These are phyloP conservation scores for Thecophora atra DNA, from an alignment of 2,888 invertebrate genomes.

Conservation along the genomic window DNA sequence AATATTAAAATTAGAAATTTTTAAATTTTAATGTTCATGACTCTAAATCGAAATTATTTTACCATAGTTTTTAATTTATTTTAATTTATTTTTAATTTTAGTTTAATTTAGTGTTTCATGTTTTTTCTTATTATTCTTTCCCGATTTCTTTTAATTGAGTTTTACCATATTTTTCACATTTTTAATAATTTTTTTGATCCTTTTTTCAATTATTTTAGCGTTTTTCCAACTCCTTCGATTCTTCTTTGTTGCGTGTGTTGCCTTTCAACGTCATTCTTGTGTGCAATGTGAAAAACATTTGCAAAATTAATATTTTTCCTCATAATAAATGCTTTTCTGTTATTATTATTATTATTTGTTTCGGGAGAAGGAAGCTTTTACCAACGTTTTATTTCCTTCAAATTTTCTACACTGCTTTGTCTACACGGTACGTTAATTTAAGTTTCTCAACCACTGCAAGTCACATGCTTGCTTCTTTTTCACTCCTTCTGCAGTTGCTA, in stretches of 20 bases:
- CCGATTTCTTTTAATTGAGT: slow-evolving; percentile 12
- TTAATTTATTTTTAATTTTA: neutral
- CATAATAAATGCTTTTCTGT: neutral
- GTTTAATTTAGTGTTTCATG: neutral
- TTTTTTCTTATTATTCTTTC: neutral
- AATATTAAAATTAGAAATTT: too few species aligned
- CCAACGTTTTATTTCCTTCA: slow-evolving; percentile 1
- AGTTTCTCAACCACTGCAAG: too few species aligned
- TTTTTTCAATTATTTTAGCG: slow-evolving; percentile 10
- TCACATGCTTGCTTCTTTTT: too few species aligned
- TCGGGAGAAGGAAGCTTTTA: neutral
- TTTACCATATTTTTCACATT: slow-evolving; percentile 5
- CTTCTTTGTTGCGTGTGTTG: neutral
- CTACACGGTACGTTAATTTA: too few species aligned
- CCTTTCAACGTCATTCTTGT: neutral
- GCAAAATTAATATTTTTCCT: slow-evolving; percentile 20
- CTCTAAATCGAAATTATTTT: too few species aligned
- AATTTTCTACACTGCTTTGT: slow-evolving; percentile 21
- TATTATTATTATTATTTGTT: slow-evolving; percentile 1
- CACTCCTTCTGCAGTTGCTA: neutral
- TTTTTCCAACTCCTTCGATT: neutral
- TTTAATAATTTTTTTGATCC: neutral
- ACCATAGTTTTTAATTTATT: neutral
- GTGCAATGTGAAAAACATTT: slow-evolving; percentile 8
- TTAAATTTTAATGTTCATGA: too few species aligned